Evolutionary conservation across 2,113 vertebrate species (phyloP), one percentile per base, ranked within the genome.

Genomic region (Macaca mulatta): DNA sequence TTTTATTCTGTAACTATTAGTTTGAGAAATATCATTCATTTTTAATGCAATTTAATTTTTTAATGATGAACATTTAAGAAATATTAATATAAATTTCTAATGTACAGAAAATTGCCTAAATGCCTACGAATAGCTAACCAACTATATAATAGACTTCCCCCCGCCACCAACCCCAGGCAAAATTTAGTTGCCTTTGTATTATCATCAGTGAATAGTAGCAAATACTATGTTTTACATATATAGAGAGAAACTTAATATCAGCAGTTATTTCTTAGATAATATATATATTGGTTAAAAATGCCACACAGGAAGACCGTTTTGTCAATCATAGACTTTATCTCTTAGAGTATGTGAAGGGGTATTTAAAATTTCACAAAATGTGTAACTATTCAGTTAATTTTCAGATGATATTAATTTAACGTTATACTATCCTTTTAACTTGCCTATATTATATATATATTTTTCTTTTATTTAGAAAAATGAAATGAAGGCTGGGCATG

Each of bases 381-480:
- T 57, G 23, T 69, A 82, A 14, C 89, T 96, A 52, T 43, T 95
- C 61, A 64, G n/a, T 82, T 52, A 91, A 78, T 95, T 91, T 83
- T 97, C 78, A 97, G 40, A 95, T 40, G 10, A 6, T 81, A 64
- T 72, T 92, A 7, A 84, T 48, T 91, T 95, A 85, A 64, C 77
- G 23, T 89, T 89, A 89, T 13, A 72, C 14, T 84, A 1, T 55
- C 1, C 22, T 80, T 93, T 94, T 87, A 77, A 89, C 8, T 74
- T 92, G 35, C 27, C 61, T 95, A 1, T 93, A 72, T 94, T 88
- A 48, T 85, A 50, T 45, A 45, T 17, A 48, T 70, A 78, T 48
- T 92, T 88, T 78, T 74, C 13, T n/a, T 89, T 94, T 82, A 43
- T 90, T 94, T 94, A 77, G 70, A 92, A 95, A 90, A 89, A 17